Base-by-base conservation (phyloP, 2,888 invertebrate genomes). In the Dolichopus griseipennis region DNA sequence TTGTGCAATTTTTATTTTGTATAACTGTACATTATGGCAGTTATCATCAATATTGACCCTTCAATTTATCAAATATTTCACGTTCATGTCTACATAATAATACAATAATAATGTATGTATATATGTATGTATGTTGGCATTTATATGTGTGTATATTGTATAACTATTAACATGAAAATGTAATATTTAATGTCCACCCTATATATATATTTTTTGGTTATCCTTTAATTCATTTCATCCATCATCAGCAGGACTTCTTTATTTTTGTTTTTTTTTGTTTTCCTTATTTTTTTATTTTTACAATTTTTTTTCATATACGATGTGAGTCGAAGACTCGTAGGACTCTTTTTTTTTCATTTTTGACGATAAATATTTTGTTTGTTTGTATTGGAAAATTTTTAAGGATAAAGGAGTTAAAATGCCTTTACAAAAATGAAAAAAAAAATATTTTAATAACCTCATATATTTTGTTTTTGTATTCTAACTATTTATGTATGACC, bases 21-120 rank as follows among this genome's bases (percentile, higher is more conserved):
- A 61, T 20, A 62, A 62, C 22, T 62, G 21, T 62, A 62, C 62
- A 22, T 21, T 62, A 63, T 63, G 27, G 27, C 22, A 62, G 27
- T 63, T 27, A 63, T 27, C 15, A 63, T 63, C 27, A 27, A 63
- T 63, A 63, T 63, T 63, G 63, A 63, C 63, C 63, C 63, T 63
- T 63, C 27, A 61, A 21, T 61, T 61, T 37, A 37, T 37, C 10
- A 10, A 12, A 52, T 6, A 18, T 52, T 52, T 52, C 15, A 15
- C 15, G 9, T 52, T 52, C 15, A 15, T 52, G 2, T 52, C 2
- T n/a, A n/a, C n/a, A n/a, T n/a, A n/a, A n/a, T n/a, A n/a, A n/a
- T n/a, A n/a, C n/a, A n/a, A n/a, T 52, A 18, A 18, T 18, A 3
- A 52, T 18, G 18, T 15, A 18, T n/a, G 6, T 18, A 18, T 52